Evolutionary conservation across 2,888 invertebrate species (phyloP).

Genomic region (Proisotoma minuta): DNA sequence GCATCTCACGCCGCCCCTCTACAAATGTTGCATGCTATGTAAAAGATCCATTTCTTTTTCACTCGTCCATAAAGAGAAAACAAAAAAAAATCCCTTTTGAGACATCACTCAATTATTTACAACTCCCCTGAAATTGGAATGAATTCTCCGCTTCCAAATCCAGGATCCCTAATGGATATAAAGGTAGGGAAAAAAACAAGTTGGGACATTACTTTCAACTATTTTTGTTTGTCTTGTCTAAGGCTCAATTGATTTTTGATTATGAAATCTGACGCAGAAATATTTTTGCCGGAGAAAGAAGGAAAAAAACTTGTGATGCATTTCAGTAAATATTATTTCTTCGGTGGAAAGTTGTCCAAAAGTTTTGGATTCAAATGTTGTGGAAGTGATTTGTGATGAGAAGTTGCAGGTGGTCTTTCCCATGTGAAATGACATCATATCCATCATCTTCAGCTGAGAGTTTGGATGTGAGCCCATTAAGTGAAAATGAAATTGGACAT

Average conservation of each 20-base stretch:
- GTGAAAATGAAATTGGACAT: too few relatives aligned
- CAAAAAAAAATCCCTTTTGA: conserved; percentile 21
- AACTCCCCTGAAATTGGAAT: conserved; percentile 43
- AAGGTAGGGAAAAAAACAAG: too few relatives aligned
- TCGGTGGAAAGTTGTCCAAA: neutral
- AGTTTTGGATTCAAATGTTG: neutral
- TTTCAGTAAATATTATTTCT: too few relatives aligned
- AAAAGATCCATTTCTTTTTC: neutral
- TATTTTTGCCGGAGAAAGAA: neutral
- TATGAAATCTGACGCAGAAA: neutral
- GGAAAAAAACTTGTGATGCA: neutral
- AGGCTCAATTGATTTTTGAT: conserved; percentile 1
- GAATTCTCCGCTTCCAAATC: conserved; percentile 21
- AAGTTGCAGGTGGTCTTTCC: conserved; percentile 22
- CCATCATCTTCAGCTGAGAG: conserved; percentile 21
- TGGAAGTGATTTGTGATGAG: conserved; percentile 21
- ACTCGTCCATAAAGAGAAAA: neutral
- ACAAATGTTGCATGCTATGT: too few relatives aligned
- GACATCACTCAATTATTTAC: conserved; percentile 46
- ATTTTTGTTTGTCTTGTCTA: too few relatives aligned
- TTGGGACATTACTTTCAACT: too few relatives aligned
- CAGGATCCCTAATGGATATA: too few relatives aligned
- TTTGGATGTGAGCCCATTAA: too few relatives aligned
- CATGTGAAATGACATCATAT: conserved; percentile 3
- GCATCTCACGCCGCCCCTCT: too few relatives aligned